Conservation (phyloP, 2,797 vertebrate species). For the Florisuga fusca region DNA sequence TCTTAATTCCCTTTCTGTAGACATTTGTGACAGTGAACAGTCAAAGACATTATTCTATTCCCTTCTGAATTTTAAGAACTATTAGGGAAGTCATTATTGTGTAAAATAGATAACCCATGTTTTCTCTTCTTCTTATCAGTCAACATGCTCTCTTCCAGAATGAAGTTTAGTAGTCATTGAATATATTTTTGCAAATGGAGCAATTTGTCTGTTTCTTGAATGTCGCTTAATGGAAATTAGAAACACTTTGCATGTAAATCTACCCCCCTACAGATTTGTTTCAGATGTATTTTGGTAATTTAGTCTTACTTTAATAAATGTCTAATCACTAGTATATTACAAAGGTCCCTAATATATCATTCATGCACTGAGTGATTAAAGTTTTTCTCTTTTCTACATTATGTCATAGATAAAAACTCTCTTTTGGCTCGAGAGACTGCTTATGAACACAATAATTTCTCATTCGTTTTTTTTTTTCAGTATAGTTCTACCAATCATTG, state of each 20-base stretch:
- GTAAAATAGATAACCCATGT: not conserved
- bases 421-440: not conserved
- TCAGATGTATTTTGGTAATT: not conserved
- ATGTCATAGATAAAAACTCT: not conserved
- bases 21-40: not conserved
- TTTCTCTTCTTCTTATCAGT: not conserved
- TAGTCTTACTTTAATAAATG: not conserved
- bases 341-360: not conserved
- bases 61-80: not conserved
- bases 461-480: accelerated
- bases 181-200: not conserved
- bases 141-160: not conserved
- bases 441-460: not conserved
- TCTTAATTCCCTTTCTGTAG: not conserved
- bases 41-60: not conserved
- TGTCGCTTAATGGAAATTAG: not conserved
- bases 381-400: not conserved
- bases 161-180: not conserved
- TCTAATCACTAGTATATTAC: not conserved
- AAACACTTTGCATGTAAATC: not conserved
- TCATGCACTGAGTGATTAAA: not conserved
- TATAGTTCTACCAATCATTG: not conserved
- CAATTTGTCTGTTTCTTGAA: not conserved
- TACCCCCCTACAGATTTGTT: not conserved
- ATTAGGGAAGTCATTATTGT: not conserved